Evolutionary conservation across 2,888 invertebrate genomes (phyloP), one percentile per base, ranked within the genome.

Genomic region (Sepioteuthis lessoniana): DNA sequence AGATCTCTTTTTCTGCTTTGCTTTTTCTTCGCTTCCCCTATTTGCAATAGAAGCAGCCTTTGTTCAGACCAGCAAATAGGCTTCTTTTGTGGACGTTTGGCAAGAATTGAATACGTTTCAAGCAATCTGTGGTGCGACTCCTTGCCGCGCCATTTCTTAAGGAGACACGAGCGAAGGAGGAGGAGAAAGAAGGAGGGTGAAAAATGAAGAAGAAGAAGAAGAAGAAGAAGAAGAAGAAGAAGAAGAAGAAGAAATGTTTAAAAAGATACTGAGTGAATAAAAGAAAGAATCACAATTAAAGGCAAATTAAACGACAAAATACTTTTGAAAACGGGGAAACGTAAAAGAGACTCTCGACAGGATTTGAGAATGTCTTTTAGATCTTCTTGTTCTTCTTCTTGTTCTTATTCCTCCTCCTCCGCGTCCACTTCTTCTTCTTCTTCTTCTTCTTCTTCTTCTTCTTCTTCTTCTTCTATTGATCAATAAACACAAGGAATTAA

Each of bases 21-120:
- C 35, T 13, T 35, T 76, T 76, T 76, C 76, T n/a, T 76, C 16
- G n/a, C n/a, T 76, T 76, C n/a, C 76, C 76, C n/a, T 76, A 76
- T 35, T 76, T 35, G 76, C n/a, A 76, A 76, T 76, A 35, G 76
- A 76, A 76, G 76, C n/a, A 35, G n/a, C 76, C 76, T 76, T 76
- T 76, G 76, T 76, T 76, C 76, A 21, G 76, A 16, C 76, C 76
- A n/a, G 76, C 76, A 76, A 76, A 76, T 76, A 10, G 76, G n/a
- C 76, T 76, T 76, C 76, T 76, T 76, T 76, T 76, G 76, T 76
- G n/a, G 76, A 76, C 76, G n/a, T n/a, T 76, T 76, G 76, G 76
- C n/a, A 76, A 76, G 76, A 76, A 76, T 76, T 76, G 76, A 76
- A 76, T 76, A 35, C 76, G 76, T 76, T 76, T 76, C 76, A 76